Evolutionary conservation across 2,113 vertebrate genomes (phyloP).

Genomic region (Urocolius indicus): DNA sequence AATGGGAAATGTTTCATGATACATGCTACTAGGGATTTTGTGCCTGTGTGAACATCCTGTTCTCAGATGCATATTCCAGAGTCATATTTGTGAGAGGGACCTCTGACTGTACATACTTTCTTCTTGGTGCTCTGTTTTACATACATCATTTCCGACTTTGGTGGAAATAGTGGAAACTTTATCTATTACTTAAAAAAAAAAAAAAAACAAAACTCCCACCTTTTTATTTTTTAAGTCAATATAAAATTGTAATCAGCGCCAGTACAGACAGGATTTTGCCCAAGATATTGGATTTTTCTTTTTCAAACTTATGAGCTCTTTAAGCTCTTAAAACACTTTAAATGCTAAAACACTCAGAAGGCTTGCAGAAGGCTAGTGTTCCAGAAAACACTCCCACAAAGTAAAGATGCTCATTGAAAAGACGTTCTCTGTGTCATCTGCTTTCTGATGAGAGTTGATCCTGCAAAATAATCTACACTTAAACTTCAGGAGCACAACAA

Average conservation of each 20-base stretch:
- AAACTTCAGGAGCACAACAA: not conserved
- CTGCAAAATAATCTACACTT: not conserved
- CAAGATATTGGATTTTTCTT: not conserved
- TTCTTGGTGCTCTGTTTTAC: not conserved
- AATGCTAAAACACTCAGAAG: not conserved
- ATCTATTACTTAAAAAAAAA: not conserved
- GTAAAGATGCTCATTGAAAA: not conserved
- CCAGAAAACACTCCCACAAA: not conserved
- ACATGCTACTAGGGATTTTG: constrained; percentile 6
- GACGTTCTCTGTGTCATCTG: not conserved
- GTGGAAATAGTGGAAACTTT: not conserved
- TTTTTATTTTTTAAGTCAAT: not conserved
- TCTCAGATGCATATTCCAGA: not conserved
- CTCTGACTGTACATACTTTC: not conserved
- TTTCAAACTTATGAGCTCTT: not conserved
- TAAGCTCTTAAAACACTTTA: not conserved
- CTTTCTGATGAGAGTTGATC: not conserved
- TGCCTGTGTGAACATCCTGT: constrained; percentile 45
- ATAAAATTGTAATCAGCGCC: not conserved
- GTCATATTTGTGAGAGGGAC: not conserved
- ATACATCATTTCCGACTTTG: not conserved
- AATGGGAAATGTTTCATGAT: constrained; percentile 34
- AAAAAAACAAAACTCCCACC: not conserved
- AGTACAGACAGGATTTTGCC: not conserved
- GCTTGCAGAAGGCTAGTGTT: not conserved